These are phyloP conservation scores for Lycaon pictus DNA, from an alignment of 2,113 vertebrate species.

Conservation along the genomic window DNA sequence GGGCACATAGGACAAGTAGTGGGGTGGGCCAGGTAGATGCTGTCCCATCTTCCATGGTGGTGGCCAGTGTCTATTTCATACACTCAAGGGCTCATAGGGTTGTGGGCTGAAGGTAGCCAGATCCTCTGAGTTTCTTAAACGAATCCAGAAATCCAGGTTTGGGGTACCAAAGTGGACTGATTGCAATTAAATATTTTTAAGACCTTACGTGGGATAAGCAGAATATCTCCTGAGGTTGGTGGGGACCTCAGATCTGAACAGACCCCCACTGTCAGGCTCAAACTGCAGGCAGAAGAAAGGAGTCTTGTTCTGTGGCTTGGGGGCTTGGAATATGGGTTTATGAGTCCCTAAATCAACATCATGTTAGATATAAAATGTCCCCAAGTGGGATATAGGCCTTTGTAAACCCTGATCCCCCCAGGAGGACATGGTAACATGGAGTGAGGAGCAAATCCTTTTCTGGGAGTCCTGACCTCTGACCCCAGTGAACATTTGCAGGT, in stretches of 20 bases:
- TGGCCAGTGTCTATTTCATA: background rate
- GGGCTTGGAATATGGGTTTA: background rate
- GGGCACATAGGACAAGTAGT: background rate
- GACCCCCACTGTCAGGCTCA: background rate
- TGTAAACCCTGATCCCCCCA: background rate
- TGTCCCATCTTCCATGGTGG: accelerated
- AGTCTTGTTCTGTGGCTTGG: background rate
- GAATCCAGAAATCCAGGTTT: background rate
- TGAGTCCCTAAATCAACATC: background rate
- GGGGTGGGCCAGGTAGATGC: background rate
- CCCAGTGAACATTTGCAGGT: background rate
- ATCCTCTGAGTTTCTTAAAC: background rate
- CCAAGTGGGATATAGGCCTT: background rate
- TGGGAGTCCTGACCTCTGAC: background rate
- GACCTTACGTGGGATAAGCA: background rate
- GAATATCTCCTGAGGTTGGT: too few species aligned
- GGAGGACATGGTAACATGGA: background rate
- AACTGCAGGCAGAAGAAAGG: background rate
- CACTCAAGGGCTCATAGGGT: background rate
- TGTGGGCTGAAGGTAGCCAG: background rate
- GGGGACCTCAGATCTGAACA: background rate
- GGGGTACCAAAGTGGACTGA: background rate
- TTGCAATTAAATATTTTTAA: background rate
- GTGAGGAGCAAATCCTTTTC: background rate
- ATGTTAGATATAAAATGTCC: background rate